Conservation (phyloP, 2,797 vertebrate species). For the Chiloscyllium punctatum region DNA sequence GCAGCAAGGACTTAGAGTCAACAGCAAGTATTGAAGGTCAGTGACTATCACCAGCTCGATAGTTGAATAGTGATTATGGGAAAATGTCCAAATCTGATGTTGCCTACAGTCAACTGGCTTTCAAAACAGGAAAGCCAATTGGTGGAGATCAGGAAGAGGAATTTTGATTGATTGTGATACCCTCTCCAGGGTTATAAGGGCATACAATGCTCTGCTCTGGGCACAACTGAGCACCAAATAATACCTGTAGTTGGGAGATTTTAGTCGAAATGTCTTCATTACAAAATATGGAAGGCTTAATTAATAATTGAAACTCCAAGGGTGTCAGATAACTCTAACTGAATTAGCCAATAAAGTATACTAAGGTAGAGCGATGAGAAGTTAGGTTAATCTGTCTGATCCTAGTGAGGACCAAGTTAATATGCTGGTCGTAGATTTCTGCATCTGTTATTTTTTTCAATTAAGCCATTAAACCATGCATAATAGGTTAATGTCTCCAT, state of each 20-base stretch:
- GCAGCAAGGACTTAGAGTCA: not conserved
- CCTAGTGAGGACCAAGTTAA: not conserved
- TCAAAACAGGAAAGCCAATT: not conserved
- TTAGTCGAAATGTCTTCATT: not conserved
- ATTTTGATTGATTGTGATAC: not conserved
- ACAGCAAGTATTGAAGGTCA: not conserved
- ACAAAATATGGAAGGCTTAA: not conserved
- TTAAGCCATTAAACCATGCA: not conserved
- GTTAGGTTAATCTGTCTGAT: not conserved
- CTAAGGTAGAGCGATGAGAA: not conserved
- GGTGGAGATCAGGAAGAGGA: not conserved
- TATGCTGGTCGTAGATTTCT: not conserved
- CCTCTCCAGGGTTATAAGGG: not conserved
- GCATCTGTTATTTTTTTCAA: not conserved
- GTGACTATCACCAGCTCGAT: not conserved
- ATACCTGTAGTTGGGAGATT: not conserved
- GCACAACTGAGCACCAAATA: not conserved
- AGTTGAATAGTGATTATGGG: not conserved
- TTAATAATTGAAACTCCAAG: not conserved
- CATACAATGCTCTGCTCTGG: too few species aligned
- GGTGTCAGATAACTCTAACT: not conserved
- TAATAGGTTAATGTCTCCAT: conserved; percentile 6
- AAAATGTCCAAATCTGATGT: too few species aligned
- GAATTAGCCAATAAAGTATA: not conserved
- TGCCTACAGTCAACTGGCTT: not conserved